phyloP scores from a whole-genome alignment of 2,797 vertebrate species.

The Microctenopoma lineatum region DNA sequence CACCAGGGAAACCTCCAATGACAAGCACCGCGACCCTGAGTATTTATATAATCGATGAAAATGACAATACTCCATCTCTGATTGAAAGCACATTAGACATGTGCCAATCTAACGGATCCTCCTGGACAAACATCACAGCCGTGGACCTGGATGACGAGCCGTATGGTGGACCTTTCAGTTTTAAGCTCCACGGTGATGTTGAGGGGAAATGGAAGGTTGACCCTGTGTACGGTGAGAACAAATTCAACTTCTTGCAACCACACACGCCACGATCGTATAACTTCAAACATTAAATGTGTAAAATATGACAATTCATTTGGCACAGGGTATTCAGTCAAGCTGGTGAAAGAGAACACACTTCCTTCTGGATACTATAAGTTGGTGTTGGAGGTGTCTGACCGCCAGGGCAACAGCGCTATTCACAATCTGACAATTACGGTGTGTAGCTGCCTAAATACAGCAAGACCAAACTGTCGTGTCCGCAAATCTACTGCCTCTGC shows the following conservation, averaged over 20 bases:
- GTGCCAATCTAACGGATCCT: slow-evolving; percentile 55
- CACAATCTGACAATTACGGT: slow-evolving; percentile 77
- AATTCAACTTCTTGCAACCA: not conserved
- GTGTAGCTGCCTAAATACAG: slow-evolving; percentile 66
- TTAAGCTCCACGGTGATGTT: slow-evolving; percentile 69
- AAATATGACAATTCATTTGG: not conserved
- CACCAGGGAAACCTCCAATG: slow-evolving; percentile 70
- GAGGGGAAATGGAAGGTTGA: slow-evolving; percentile 73
- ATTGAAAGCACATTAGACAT: slow-evolving; percentile 35
- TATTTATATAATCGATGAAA: slow-evolving; percentile 63
- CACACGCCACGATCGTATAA: not conserved
- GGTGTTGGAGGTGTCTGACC: slow-evolving; percentile 72
- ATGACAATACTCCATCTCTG: slow-evolving; percentile 72
- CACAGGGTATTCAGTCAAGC: slow-evolving; percentile 64
- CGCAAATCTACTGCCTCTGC: not conserved
- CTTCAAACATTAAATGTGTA: not conserved
- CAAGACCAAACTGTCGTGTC: slow-evolving; percentile 32
- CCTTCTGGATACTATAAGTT: slow-evolving; percentile 60
- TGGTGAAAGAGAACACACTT: slow-evolving; percentile 65
- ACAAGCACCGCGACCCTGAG: slow-evolving; percentile 69
- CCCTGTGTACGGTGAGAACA: slow-evolving; percentile 61
- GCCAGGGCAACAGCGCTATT: slow-evolving; percentile 48
- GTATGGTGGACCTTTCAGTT: slow-evolving; percentile 75
- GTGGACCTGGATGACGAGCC: slow-evolving; percentile 65
- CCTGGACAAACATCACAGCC: slow-evolving; percentile 48